These are phyloP conservation scores for Ceyx margarethae DNA, from an alignment of 2,113 vertebrate genomes.

Conservation along the genomic window DNA sequence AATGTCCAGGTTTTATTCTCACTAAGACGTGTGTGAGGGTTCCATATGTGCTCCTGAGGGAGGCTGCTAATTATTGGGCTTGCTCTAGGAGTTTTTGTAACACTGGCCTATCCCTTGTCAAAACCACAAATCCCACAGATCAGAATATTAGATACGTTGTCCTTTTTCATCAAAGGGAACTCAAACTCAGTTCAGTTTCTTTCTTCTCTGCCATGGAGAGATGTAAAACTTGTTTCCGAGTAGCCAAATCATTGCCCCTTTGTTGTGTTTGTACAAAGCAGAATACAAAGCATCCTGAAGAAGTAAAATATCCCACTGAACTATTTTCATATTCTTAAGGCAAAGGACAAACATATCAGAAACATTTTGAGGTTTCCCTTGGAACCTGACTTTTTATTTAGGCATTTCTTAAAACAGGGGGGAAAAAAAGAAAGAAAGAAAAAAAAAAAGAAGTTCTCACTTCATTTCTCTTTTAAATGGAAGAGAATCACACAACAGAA, in stretches of 20 bases:
- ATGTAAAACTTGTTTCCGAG: slow-evolving; percentile 5
- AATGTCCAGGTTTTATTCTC: background rate
- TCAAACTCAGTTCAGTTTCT: background rate
- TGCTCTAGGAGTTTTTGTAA: background rate
- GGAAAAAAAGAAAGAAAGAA: background rate
- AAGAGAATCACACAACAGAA: background rate
- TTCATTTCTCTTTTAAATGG: background rate
- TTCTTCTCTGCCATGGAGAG: slow-evolving; percentile 14
- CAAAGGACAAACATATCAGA: background rate
- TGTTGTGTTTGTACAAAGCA: slow-evolving; percentile 42
- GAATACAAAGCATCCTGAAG: slow-evolving; percentile 19
- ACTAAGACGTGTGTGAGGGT: background rate
- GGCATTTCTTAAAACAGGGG: slow-evolving; percentile 1
- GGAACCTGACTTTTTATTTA: background rate
- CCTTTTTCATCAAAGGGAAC: background rate
- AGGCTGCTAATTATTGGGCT: background rate
- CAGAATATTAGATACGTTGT: background rate
- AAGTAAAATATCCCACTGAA: slow-evolving; percentile 18
- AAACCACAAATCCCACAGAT: background rate
- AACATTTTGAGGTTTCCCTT: background rate
- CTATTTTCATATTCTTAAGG: background rate
- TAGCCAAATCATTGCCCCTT: background rate
- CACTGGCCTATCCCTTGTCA: background rate
- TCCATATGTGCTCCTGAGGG: background rate
- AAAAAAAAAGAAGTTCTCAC: background rate